phyloP scores from a whole-genome alignment of 2,113 vertebrate species.

The Equus quagga region DNA sequence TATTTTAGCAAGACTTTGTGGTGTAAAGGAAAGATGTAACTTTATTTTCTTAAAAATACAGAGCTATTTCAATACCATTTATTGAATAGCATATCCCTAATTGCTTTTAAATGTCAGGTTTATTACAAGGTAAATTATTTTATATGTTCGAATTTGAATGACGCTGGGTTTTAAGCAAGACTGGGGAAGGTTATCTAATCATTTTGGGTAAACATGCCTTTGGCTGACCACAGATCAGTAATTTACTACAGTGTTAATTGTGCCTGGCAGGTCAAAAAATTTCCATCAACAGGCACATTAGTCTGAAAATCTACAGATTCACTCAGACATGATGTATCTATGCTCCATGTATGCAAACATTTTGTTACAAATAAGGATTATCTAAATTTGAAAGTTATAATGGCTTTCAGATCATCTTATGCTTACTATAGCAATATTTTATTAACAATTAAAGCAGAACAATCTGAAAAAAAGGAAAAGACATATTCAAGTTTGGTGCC shows the following conservation, averaged over 20 bases:
- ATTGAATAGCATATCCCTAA: background rate
- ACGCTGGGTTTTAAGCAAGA: constrained; percentile 33
- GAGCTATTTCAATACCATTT: background rate
- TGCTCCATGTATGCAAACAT: constrained; percentile 49
- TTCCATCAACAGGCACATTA: background rate
- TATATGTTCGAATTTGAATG: constrained; percentile 53
- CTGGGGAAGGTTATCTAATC: background rate
- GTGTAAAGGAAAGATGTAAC: background rate
- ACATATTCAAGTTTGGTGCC: background rate
- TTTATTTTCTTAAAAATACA: constrained; percentile 44
- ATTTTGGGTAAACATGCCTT: constrained; percentile 53
- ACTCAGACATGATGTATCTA: constrained; percentile 59
- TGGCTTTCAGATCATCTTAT: background rate
- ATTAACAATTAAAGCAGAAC: background rate
- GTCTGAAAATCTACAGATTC: constrained; percentile 64
- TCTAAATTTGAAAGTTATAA: constrained; percentile 16
- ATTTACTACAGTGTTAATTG: constrained; percentile 52
- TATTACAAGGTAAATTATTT: constrained; percentile 45
- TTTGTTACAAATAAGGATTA: background rate
- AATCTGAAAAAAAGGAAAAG: background rate
- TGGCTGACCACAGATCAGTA: constrained; percentile 67
- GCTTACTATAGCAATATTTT: background rate
- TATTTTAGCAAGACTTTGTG: constrained; percentile 27
- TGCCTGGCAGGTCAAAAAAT: constrained; percentile 56
- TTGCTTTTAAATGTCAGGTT: constrained; percentile 21